phyloP scores from a whole-genome alignment of 2,888 invertebrate species.

The Cantharis rustica region DNA sequence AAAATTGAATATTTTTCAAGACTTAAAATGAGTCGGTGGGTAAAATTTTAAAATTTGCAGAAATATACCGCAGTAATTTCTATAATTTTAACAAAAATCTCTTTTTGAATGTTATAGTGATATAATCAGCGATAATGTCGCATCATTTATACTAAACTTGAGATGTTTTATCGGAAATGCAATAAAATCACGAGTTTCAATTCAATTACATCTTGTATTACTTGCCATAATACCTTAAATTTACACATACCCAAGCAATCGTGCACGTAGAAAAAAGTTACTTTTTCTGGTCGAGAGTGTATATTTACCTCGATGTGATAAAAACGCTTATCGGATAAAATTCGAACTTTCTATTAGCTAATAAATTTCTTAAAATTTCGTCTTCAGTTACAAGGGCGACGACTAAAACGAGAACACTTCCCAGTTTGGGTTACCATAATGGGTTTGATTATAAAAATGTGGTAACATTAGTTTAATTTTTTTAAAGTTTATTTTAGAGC shows the following conservation, averaged over 20 bases:
- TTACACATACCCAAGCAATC: not conserved
- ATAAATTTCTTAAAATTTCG: not conserved
- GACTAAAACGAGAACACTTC: not conserved
- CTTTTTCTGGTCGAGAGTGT: not conserved
- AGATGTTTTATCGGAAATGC: not conserved
- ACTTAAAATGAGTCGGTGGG: no score
- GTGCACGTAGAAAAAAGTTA: not conserved
- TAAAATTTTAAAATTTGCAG: not conserved
- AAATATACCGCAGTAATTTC: no score
- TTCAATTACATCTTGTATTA: not conserved
- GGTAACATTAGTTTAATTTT: not conserved
- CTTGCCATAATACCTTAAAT: not conserved
- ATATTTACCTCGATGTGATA: not conserved
- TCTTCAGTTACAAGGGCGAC: not conserved
- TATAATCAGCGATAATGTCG: not conserved
- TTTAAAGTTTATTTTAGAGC: not conserved
- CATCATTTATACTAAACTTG: not conserved
- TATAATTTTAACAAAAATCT: not conserved
- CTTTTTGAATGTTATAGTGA: not conserved
- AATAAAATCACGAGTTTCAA: not conserved
- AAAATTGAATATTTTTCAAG: no score
- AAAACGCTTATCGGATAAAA: not conserved
- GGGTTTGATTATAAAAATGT: not conserved
- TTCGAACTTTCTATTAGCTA: not conserved
- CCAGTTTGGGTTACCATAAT: not conserved